Evolutionary conservation across 2,888 invertebrate species (phyloP).

Genomic region (Phrixothrix hirtus): DNA sequence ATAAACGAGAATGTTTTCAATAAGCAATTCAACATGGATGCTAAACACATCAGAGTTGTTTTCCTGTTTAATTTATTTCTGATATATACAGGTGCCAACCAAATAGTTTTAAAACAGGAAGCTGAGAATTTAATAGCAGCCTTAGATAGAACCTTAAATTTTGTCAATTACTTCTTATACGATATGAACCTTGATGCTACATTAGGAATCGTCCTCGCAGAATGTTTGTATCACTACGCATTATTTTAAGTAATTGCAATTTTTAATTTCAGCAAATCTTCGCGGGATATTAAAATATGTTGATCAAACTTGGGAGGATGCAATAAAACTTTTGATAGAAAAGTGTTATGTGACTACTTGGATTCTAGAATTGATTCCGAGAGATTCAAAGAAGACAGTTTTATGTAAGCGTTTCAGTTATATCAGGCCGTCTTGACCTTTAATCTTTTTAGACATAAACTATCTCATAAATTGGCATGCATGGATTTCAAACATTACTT

Average conservation of each 20-base stretch:
- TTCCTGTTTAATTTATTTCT: neutral
- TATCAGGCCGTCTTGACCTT: neutral
- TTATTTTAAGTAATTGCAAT: neutral
- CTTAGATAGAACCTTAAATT: neutral
- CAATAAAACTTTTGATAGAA: neutral
- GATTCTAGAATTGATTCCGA: neutral
- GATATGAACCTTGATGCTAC: neutral
- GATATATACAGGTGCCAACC: neutral
- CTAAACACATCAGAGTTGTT: too few species aligned
- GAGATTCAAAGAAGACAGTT: neutral
- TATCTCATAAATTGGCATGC: conserved; percentile 30
- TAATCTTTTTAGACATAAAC: conserved; percentile 27
- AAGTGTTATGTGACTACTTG: neutral
- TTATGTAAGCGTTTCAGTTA: neutral
- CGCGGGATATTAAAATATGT: neutral
- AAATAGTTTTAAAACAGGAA: too few species aligned
- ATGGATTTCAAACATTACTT: conserved; percentile 33
- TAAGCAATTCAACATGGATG: too few species aligned
- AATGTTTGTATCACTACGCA: neutral
- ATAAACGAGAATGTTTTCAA: too few species aligned
- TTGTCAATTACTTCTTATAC: neutral
- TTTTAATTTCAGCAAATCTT: neutral
- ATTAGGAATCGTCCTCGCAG: neutral
- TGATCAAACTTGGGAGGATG: neutral
- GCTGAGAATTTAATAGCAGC: neutral